Percentiles rank a stretch among this genome's conserved stretches.
Conservation (phyloP, 64 coral and sea anemone species). For the Catalaphyllia jardinei region DNA sequence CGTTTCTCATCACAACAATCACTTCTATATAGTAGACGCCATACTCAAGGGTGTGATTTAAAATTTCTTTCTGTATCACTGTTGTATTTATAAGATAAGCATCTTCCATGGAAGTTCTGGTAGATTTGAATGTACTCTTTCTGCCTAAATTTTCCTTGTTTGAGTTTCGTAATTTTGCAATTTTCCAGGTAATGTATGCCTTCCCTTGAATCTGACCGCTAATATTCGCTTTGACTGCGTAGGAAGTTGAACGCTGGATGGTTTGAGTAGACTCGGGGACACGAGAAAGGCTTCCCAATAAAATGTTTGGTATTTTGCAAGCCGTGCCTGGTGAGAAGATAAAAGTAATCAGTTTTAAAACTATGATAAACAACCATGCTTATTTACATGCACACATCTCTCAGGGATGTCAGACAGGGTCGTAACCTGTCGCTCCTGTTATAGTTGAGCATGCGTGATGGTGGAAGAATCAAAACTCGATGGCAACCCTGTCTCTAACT, state of each 20-base stretch:
- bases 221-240: not conserved
- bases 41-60: not conserved
- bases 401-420: too few relatives aligned
- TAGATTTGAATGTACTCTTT: not conserved
- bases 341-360: not conserved
- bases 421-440: too few relatives aligned
- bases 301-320: constrained; percentile 14
- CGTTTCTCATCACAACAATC: not conserved
- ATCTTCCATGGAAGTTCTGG: not conserved
- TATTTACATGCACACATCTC: too few relatives aligned
- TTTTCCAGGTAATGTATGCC: not conserved
- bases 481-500: too few relatives aligned
- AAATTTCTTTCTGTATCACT: not conserved
- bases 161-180: not conserved
- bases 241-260: constrained; percentile 2
- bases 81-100: not conserved
- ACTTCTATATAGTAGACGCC: constrained; percentile 19
- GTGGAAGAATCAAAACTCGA: too few relatives aligned
- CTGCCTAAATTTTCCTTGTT: not conserved
- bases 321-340: not conserved
- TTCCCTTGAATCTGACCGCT: not conserved
- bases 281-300: not conserved
- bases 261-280: not conserved
- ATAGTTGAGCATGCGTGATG: too few relatives aligned
- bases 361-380: not conserved